phyloP scores from a whole-genome alignment of 1,140 invertebrate genomes.

The Oedothorax gibbosus region DNA sequence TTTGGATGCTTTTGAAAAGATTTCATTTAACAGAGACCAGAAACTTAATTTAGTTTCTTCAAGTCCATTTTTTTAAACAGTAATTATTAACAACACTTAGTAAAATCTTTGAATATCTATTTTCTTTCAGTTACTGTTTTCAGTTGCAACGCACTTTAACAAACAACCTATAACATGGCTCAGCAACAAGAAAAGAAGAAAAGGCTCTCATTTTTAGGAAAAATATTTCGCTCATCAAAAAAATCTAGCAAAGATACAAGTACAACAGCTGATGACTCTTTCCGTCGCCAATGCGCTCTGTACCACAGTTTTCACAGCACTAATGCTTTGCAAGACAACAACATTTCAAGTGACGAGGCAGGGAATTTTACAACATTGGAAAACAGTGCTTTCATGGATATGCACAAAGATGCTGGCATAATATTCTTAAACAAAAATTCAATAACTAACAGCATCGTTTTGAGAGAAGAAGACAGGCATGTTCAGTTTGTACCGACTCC shows the following conservation, averaged over 20 bases:
- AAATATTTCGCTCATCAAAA: constrained; percentile 20
- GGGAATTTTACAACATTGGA: constrained; percentile 28
- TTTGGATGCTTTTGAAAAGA: too few species aligned
- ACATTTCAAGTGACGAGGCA: not conserved
- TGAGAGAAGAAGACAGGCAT: constrained; percentile 39
- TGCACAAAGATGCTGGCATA: constrained; percentile 48
- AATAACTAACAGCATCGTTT: not conserved
- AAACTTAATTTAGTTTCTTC: too few species aligned
- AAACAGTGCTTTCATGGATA: constrained; percentile 24
- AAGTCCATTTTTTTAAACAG: too few species aligned
- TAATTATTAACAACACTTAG: too few species aligned
- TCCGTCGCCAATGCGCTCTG: not conserved
- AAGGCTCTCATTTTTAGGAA: constrained; percentile 25
- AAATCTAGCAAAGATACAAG: constrained; percentile 16
- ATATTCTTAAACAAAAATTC: constrained; percentile 46
- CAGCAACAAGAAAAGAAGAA: constrained; percentile 16
- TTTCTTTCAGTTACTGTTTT: too few species aligned
- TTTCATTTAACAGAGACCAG: too few species aligned
- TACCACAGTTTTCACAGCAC: constrained; percentile 29
- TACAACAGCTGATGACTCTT: constrained; percentile 13
- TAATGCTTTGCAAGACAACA: not conserved
- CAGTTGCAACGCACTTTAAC: too few species aligned
- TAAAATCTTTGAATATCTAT: too few species aligned
- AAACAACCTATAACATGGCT: too few species aligned
- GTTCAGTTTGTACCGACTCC: constrained; percentile 54